Evolutionary conservation across 2,797 vertebrate genomes (phyloP).

Genomic region (Alcedo atthis): DNA sequence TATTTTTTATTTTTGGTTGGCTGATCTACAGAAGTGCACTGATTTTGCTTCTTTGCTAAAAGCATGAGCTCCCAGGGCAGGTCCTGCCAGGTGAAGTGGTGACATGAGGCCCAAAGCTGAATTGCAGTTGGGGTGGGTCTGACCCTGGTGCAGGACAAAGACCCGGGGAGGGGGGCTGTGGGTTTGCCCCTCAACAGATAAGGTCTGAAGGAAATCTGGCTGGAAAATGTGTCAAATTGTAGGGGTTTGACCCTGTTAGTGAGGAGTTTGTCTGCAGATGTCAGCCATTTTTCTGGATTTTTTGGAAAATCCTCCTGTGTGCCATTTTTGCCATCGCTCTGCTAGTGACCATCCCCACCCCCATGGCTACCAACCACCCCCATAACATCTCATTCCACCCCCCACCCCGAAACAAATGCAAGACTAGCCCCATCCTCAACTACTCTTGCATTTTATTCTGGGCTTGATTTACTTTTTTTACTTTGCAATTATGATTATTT

Average conservation of each 20-base stretch:
- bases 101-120: not conserved
- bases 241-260: not conserved
- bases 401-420: constrained; percentile 72
- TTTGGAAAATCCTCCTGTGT: constrained; percentile 56
- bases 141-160: constrained; percentile 36
- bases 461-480: constrained; percentile 24
- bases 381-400: constrained; percentile 73
- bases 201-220: constrained; percentile 44
- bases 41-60: constrained; percentile 68
- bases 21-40: constrained; percentile 76
- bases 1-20: constrained; percentile 63
- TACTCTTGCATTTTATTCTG: constrained; percentile 75
- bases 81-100: constrained; percentile 47
- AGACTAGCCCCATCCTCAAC: constrained; percentile 21
- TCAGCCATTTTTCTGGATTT: constrained; percentile 68
- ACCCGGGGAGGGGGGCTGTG: not conserved
- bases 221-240: not conserved
- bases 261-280: constrained; percentile 54
- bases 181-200: not conserved
- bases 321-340: constrained; percentile 73
- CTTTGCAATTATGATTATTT: not conserved
- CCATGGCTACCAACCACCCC: constrained; percentile 68
- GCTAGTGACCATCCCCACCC: constrained; percentile 71
- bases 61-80: constrained; percentile 57
- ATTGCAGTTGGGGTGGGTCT: constrained; percentile 37